These are phyloP conservation scores for Pardalotus punctatus DNA, from an alignment of 2,113 vertebrate genomes.

Conservation along the genomic window DNA sequence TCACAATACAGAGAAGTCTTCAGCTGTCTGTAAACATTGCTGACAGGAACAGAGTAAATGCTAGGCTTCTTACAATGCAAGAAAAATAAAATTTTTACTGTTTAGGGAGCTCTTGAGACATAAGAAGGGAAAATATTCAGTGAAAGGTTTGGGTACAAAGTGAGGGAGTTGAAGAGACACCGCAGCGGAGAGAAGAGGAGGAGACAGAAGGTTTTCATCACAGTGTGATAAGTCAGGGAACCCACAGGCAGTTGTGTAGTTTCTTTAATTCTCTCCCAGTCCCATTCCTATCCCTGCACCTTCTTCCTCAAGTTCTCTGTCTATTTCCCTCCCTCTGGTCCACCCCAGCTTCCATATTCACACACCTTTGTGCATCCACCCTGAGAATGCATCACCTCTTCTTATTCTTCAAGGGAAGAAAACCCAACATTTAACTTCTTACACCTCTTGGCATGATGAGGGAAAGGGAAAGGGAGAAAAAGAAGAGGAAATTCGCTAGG, in stretches of 20 bases:
- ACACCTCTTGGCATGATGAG: not conserved
- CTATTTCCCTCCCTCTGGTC: not conserved
- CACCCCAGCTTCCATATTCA: not conserved
- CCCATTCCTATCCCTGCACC: not conserved
- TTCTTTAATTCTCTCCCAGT: not conserved
- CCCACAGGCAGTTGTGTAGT: not conserved
- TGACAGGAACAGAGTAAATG: not conserved
- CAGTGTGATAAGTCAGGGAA: not conserved
- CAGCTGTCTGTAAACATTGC: rapidly evolving
- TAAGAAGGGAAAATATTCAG: not conserved
- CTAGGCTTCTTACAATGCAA: not conserved
- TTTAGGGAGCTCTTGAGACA: not conserved
- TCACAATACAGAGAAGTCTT: not conserved
- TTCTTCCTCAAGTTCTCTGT: not conserved
- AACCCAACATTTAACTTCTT: not conserved
- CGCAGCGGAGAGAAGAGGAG: not conserved
- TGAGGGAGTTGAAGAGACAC: not conserved
- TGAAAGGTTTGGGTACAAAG: not conserved
- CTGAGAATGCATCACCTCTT: not conserved
- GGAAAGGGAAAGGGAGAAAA: not conserved
- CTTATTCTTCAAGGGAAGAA: not conserved
- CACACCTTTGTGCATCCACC: not conserved
- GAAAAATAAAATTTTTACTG: not conserved
- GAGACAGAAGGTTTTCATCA: not conserved
- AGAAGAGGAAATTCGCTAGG: not conserved